Percentiles rank a stretch among this genome's conserved stretches.
These are phyloP conservation scores for Urophycis tenuis DNA, from an alignment of 2,797 vertebrate genomes.

Conservation along the genomic window DNA sequence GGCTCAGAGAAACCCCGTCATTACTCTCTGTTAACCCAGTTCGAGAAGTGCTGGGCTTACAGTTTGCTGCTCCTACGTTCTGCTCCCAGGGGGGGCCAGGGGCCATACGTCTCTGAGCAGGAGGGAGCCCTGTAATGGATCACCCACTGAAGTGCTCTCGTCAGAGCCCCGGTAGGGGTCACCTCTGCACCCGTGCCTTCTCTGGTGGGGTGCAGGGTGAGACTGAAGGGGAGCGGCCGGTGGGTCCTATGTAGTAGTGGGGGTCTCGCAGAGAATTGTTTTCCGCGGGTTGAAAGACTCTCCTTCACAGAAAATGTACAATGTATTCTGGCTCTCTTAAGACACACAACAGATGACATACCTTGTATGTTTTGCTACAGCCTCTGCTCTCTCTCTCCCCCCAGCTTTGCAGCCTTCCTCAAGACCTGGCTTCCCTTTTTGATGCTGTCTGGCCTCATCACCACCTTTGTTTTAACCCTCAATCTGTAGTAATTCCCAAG, in stretches of 20 bases:
- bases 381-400: not conserved
- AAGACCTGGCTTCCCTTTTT: conserved; percentile 96
- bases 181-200: conserved; percentile 51
- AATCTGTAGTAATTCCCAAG: conserved; percentile 75
- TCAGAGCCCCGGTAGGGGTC: conserved; percentile 53
- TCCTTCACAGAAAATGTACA: not conserved
- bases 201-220: not conserved
- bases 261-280: not conserved
- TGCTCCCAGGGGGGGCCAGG: conserved; percentile 35
- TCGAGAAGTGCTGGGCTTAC: conserved; percentile 44
- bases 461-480: conserved; percentile 79
- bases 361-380: conserved; percentile 26
- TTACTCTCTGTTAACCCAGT: conserved; percentile 66
- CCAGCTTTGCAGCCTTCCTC: conserved; percentile 83
- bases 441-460: conserved; percentile 77
- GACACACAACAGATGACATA: not conserved
- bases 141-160: conserved; percentile 50
- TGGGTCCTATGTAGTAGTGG: not conserved
- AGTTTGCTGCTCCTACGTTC: conserved; percentile 51
- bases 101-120: conserved; percentile 47
- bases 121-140: conserved; percentile 57
- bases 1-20: conserved; percentile 46
- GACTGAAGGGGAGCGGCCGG: conserved; percentile 40
- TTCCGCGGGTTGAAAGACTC: not conserved
- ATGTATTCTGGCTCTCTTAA: conserved; percentile 1